Conservation (phyloP, 2,113 vertebrate species). For the Octodon degus region DNA sequence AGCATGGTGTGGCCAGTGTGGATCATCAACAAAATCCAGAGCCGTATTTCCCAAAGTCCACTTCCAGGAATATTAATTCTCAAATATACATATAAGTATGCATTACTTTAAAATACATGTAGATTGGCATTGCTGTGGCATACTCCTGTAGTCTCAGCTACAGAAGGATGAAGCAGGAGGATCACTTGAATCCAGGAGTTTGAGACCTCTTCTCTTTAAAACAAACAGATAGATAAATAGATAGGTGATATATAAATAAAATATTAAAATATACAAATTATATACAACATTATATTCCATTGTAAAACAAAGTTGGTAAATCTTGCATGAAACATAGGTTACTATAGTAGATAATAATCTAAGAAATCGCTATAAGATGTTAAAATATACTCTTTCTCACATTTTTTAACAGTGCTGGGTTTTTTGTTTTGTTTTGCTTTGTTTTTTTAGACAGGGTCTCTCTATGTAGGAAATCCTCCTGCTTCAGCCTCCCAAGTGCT, state of each 20-base stretch:
- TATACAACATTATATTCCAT: not conserved
- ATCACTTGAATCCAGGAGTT: not conserved
- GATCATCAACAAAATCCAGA: not conserved
- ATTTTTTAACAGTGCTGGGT: not conserved
- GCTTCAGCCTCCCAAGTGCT: too few species aligned
- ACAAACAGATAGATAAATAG: not conserved
- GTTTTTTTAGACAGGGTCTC: too few species aligned
- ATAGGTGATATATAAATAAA: not conserved
- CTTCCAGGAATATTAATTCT: constrained; percentile 31
- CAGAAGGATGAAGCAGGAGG: not conserved
- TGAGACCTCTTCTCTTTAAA: not conserved
- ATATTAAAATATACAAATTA: not conserved
- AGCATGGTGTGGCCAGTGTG: not conserved
- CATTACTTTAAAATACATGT: not conserved
- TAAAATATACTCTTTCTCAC: constrained; percentile 42
- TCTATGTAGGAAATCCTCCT: too few species aligned
- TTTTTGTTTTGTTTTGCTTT: not conserved
- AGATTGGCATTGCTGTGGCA: too few species aligned
- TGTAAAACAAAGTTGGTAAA: constrained; percentile 19
- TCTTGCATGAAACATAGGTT: not conserved
- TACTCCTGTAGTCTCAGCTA: not conserved
- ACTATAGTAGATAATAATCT: not conserved
- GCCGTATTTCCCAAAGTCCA: constrained; percentile 21
- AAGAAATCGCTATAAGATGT: not conserved
- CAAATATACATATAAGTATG: not conserved